Conservation (phyloP, 2,797 vertebrate species). For the Eidolon dupreanum region DNA sequence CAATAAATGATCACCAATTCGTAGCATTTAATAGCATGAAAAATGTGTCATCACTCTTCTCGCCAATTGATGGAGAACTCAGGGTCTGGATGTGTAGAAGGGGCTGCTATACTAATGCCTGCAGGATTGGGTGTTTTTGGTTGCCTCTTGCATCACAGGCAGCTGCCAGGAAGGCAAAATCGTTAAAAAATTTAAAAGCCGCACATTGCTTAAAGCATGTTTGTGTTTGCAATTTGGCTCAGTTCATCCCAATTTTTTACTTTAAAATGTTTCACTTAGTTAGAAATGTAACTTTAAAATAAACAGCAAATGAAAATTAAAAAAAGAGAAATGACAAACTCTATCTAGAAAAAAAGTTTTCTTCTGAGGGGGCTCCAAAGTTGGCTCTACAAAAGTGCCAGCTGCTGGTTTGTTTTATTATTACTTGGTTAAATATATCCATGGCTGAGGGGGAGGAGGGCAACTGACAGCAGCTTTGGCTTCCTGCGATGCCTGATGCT, state of each 20-base stretch:
- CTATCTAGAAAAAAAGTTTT: slow-evolving; percentile 72
- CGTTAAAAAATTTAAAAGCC: slow-evolving; percentile 39
- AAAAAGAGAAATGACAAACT: slow-evolving; percentile 33
- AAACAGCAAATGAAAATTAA: slow-evolving; percentile 68
- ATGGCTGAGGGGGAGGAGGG: slow-evolving; percentile 73
- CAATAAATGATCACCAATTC: not conserved
- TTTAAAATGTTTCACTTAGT: slow-evolving; percentile 75
- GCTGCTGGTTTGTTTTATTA: slow-evolving; percentile 80
- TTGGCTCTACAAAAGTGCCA: slow-evolving; percentile 77
- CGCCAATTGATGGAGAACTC: not conserved
- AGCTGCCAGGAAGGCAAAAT: slow-evolving; percentile 50
- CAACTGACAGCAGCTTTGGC: slow-evolving; percentile 76
- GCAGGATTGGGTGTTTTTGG: not conserved
- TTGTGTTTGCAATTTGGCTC: slow-evolving; percentile 68
- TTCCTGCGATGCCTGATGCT: slow-evolving; percentile 67
- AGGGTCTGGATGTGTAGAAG: not conserved
- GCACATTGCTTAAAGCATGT: slow-evolving; percentile 63
- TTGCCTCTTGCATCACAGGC: slow-evolving; percentile 40
- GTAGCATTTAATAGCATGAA: not conserved
- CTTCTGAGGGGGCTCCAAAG: slow-evolving; percentile 67
- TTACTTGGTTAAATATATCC: slow-evolving; percentile 83
- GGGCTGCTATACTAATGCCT: not conserved
- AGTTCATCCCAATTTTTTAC: slow-evolving; percentile 48
- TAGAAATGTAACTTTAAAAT: slow-evolving; percentile 75
- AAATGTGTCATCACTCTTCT: not conserved